Evolutionary conservation across 1,140 invertebrate genomes (phyloP).

Genomic region (Hyphantria cunea): DNA sequence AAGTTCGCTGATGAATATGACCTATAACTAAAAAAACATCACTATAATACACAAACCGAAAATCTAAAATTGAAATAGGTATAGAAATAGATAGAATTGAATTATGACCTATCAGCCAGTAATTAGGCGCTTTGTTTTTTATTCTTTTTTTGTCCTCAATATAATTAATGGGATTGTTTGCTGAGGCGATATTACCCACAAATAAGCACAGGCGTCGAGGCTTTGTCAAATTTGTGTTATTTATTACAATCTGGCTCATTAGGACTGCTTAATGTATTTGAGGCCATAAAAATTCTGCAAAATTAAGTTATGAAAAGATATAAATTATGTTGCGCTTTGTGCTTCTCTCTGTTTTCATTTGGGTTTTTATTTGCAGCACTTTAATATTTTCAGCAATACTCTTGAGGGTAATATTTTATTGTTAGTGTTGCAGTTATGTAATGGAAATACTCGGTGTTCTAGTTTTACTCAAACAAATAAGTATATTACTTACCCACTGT

Average conservation of each 20-base stretch:
- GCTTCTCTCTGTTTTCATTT: slow-evolving; percentile 11
- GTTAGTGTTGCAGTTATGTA: too few species aligned
- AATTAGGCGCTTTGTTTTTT: slow-evolving; percentile 1
- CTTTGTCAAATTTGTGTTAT: background rate
- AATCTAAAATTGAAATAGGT: too few species aligned
- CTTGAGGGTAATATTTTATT: too few species aligned
- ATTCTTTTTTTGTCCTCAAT: background rate
- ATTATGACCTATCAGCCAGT: too few species aligned
- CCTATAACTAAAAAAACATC: too few species aligned
- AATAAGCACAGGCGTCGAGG: background rate
- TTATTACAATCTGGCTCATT: slow-evolving; percentile 10
- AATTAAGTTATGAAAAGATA: slow-evolving; percentile 12
- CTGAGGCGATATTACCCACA: slow-evolving; percentile 1
- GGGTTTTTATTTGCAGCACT: background rate
- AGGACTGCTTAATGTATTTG: slow-evolving; percentile 14
- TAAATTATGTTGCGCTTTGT: slow-evolving; percentile 11
- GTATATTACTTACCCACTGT: slow-evolving; percentile 86
- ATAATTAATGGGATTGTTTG: slow-evolving; percentile 4
- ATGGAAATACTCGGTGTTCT: too few species aligned
- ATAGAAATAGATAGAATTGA: too few species aligned
- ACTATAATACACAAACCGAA: too few species aligned
- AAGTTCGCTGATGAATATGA: too few species aligned
- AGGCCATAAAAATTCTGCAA: slow-evolving; percentile 18
- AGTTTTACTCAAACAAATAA: background rate
- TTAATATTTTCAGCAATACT: background rate